A percentile compares a stretch with the other conserved stretches of the same genome.
These are phyloP conservation scores for Acromyrmex echinatior DNA, from an alignment of 1,140 invertebrate species.

Conservation along the genomic window DNA sequence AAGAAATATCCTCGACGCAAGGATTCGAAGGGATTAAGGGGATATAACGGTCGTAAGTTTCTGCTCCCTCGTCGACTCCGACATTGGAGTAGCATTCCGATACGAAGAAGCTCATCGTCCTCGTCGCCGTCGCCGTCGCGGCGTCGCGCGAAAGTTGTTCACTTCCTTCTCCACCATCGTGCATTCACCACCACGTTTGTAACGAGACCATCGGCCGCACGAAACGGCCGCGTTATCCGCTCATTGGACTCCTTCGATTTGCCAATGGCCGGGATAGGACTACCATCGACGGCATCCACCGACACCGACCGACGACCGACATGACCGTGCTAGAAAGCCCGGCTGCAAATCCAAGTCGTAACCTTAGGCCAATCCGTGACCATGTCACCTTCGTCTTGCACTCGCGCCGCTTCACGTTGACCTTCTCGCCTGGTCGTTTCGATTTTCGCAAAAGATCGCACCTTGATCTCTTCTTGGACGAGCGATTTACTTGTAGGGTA, in stretches of 20 bases:
- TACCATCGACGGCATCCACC: constrained; percentile 29
- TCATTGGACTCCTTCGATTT: constrained; percentile 50
- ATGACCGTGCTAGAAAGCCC: constrained; percentile 40
- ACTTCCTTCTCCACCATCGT: constrained; percentile 12
- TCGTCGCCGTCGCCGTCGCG: neutral
- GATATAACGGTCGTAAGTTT: constrained; percentile 33
- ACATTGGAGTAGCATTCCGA: constrained; percentile 50
- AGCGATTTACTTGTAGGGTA: neutral
- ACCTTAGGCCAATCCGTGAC: constrained; percentile 62
- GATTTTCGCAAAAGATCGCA: constrained; percentile 44
- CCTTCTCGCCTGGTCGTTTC: constrained; percentile 29
- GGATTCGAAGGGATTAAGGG: constrained; percentile 40
- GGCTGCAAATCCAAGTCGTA: constrained; percentile 46
- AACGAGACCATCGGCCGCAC: constrained; percentile 18
- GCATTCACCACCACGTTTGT: constrained; percentile 2
- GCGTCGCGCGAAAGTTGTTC: constrained; percentile 63
- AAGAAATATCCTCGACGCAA: constrained; percentile 20
- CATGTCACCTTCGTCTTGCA: constrained; percentile 58
- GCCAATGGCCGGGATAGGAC: constrained; percentile 37
- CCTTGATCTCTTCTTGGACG: constrained; percentile 6
- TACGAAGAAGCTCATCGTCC: constrained; percentile 56
- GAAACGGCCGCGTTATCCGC: constrained; percentile 35
- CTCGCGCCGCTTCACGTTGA: constrained; percentile 36
- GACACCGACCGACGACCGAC: neutral
- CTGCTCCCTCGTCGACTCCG: constrained; percentile 15